Conservation (phyloP, 2,888 invertebrate genomes). For the Sympetrum striolatum region DNA sequence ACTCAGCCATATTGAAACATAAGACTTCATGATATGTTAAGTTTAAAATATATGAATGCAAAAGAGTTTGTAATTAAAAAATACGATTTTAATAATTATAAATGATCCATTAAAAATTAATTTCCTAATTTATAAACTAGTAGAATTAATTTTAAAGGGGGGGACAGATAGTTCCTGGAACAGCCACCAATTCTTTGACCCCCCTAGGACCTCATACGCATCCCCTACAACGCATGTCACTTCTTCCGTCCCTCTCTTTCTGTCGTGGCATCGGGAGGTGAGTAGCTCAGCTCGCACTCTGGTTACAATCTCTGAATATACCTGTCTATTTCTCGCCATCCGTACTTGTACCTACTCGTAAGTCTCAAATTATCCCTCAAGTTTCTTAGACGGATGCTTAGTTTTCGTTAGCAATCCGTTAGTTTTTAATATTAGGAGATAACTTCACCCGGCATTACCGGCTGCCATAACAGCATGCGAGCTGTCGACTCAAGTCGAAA, state of each 20-base stretch:
- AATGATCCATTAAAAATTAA: background rate
- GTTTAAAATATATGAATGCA: background rate
- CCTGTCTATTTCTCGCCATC: background rate
- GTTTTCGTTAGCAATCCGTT: constrained; percentile 47
- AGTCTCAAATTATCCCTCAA: constrained; percentile 43
- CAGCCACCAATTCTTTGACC: constrained; percentile 31
- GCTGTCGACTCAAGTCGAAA: background rate
- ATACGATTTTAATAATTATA: background rate
- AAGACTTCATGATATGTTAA: background rate
- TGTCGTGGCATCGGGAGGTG: constrained; percentile 56
- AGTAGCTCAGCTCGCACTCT: constrained; percentile 50
- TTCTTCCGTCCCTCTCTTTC: constrained; percentile 55
- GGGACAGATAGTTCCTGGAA: background rate
- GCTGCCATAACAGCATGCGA: constrained; percentile 29
- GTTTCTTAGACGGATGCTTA: constrained; percentile 47
- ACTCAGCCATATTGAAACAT: background rate
- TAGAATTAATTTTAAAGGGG: background rate
- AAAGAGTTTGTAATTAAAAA: background rate
- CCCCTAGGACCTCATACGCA: constrained; percentile 32
- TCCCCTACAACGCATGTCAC: constrained; percentile 47
- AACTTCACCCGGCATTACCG: constrained; percentile 42
- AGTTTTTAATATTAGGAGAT: constrained; percentile 46
- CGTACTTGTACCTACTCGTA: background rate
- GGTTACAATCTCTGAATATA: constrained; percentile 28
- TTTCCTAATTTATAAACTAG: background rate